Evolutionary conservation across 2,113 vertebrate species (phyloP).

Genomic region (Malurus cyaneus): DNA sequence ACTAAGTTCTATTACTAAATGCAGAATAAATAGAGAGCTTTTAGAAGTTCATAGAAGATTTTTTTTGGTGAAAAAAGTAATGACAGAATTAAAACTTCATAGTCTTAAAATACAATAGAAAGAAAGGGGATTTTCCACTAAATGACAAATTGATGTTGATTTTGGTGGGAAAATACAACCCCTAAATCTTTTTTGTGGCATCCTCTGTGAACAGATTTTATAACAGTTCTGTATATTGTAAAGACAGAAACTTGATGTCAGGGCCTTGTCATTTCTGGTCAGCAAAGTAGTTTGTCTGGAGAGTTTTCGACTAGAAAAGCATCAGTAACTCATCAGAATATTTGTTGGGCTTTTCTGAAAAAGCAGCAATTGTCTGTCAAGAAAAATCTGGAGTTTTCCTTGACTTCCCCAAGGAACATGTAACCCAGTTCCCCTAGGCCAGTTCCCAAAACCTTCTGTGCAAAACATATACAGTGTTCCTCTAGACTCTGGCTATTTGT

Average conservation of each 20-base stretch:
- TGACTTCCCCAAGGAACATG: constrained; percentile 2
- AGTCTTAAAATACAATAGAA: neutral
- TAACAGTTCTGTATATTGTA: constrained; percentile 34
- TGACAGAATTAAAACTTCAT: constrained; percentile 10
- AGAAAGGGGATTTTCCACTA: neutral
- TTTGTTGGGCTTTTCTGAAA: constrained; percentile 61
- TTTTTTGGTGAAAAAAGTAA: constrained; percentile 27
- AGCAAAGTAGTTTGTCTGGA: constrained; percentile 68
- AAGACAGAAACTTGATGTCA: constrained; percentile 52
- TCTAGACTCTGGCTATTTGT: constrained; percentile 33
- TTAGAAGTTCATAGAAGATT: neutral
- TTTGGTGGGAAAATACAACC: neutral
- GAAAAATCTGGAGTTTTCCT: constrained; percentile 47
- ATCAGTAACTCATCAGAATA: constrained; percentile 69
- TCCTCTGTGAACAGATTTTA: constrained; percentile 9
- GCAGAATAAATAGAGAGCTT: constrained; percentile 3
- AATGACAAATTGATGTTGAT: neutral
- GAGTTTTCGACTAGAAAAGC: constrained; percentile 63
- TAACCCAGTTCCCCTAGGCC: neutral
- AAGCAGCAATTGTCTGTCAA: constrained; percentile 56
- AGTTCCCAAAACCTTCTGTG: constrained; percentile 24
- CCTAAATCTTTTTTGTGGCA: neutral
- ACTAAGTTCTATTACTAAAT: constrained; percentile 16
- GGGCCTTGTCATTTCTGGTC: constrained; percentile 66
- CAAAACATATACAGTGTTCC: neutral